These are phyloP conservation scores for Heliconius erato DNA, from an alignment of 2,888 invertebrate species.

Conservation along the genomic window DNA sequence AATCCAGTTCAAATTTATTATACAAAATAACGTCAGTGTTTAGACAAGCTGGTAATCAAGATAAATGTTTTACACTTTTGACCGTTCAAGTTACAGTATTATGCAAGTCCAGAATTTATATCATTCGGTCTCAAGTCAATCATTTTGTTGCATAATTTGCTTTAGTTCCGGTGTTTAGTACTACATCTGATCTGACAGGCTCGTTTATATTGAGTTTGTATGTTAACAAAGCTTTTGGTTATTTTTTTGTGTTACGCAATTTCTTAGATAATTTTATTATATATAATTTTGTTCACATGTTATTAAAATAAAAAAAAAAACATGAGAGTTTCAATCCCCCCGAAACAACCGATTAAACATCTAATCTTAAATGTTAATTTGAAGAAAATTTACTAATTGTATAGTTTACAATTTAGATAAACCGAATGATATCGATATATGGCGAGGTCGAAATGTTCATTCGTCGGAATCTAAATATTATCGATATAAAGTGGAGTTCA, in stretches of 20 bases:
- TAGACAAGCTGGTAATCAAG: conserved; percentile 24
- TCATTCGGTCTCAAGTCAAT: conserved; percentile 33
- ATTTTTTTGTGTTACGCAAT: neutral
- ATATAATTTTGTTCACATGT: neutral
- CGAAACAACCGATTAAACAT: neutral
- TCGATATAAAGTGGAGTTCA: neutral
- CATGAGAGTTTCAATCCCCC: neutral
- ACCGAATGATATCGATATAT: neutral
- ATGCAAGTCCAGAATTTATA: conserved; percentile 35
- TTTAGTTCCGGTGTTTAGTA: conserved; percentile 38
- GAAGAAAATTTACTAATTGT: neutral
- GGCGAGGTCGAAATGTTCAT: neutral
- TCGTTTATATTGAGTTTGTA: neutral
- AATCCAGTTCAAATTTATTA: neutral
- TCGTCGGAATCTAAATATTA: neutral
- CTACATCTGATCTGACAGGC: conserved; percentile 4
- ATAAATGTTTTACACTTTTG: conserved; percentile 28
- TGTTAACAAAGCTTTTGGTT: conserved; percentile 5
- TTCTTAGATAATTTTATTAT: neutral
- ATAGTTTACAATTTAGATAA: neutral
- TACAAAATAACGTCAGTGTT: conserved; percentile 13
- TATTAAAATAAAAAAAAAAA: neutral
- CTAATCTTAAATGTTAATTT: neutral
- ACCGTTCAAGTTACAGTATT: conserved; percentile 24
- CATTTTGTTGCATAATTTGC: conserved; percentile 38